A percentile compares a stretch with the other conserved stretches of the same genome.
Evolutionary conservation across 2,113 vertebrate species (phyloP).

Genomic region (Delphinus delphis): DNA sequence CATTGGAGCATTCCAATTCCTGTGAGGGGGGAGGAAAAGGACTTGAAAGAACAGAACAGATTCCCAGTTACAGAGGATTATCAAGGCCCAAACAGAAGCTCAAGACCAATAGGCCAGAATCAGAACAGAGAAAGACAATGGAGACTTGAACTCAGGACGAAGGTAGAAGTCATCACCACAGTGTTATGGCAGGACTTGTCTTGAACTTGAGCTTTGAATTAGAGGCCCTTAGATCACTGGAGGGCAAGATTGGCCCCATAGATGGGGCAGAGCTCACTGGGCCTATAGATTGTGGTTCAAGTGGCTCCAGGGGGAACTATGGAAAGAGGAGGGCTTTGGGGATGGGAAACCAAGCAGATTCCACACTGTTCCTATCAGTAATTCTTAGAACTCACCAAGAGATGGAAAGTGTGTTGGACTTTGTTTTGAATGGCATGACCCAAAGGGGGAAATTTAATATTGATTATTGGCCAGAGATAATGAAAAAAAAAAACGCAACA

Average conservation of each 20-base stretch:
- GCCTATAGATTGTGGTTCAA: neutral
- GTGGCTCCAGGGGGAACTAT: neutral
- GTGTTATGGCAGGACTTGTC: neutral
- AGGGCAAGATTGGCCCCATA: neutral
- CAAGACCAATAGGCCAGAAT: neutral
- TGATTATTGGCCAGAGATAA: conserved; percentile 42
- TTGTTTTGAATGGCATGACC: conserved; percentile 35
- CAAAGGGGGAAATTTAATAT: conserved; percentile 40
- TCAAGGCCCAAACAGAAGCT: neutral
- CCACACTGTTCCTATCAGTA: neutral
- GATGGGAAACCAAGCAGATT: neutral
- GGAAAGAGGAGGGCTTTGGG: neutral
- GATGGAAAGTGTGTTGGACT: neutral
- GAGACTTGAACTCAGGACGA: neutral
- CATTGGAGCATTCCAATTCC: neutral
- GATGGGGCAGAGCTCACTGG: neutral
- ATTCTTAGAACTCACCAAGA: conserved; percentile 17
- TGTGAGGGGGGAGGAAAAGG: neutral
- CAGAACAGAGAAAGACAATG: neutral
- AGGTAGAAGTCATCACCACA: neutral
- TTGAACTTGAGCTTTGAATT: neutral
- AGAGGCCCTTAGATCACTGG: neutral
- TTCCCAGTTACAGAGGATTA: neutral
- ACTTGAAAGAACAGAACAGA: neutral
- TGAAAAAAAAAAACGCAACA: neutral